A percentile compares a stretch with the other conserved stretches of the same genome.
phyloP scores from a whole-genome alignment of 2,797 vertebrate genomes.

The Poecilia wingei region DNA sequence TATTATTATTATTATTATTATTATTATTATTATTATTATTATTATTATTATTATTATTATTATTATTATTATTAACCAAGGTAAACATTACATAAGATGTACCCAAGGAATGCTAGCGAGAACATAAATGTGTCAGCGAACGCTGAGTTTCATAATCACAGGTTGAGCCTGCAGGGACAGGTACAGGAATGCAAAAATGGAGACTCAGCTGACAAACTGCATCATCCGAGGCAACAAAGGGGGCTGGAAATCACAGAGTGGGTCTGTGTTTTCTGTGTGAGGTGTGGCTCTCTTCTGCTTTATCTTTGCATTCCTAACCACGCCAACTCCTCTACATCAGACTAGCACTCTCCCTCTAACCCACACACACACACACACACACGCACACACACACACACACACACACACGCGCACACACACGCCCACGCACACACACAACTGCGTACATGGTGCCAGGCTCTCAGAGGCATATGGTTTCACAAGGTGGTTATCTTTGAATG shows the following conservation, averaged over 20 bases:
- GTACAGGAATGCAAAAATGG: constrained; percentile 60
- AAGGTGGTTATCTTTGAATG: constrained; percentile 58
- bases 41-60: neutral
- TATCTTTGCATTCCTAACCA: constrained; percentile 77
- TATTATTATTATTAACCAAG: constrained; percentile 13
- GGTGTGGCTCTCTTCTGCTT: constrained; percentile 61
- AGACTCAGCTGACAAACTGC: constrained; percentile 48
- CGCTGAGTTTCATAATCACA: constrained; percentile 56
- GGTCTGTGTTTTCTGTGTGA: constrained; percentile 38
- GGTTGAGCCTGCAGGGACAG: constrained; percentile 60
- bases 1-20: too few species aligned
- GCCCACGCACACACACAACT: constrained; percentile 41
- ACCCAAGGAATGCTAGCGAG: constrained; percentile 46
- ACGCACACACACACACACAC: constrained; percentile 56
- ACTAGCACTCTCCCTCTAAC: constrained; percentile 57
- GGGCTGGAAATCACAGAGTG: constrained; percentile 47
- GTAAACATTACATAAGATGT: constrained; percentile 32
- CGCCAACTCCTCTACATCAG: constrained; percentile 59
- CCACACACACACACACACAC: constrained; percentile 53
- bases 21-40: neutral
- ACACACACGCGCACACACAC: constrained; percentile 30
- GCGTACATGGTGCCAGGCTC: constrained; percentile 63
- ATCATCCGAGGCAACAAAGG: constrained; percentile 46
- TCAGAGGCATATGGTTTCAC: constrained; percentile 74
- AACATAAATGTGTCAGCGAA: constrained; percentile 36